phyloP scores from a whole-genome alignment of 2,888 invertebrate species.

The Enchytraeus crypticus region DNA sequence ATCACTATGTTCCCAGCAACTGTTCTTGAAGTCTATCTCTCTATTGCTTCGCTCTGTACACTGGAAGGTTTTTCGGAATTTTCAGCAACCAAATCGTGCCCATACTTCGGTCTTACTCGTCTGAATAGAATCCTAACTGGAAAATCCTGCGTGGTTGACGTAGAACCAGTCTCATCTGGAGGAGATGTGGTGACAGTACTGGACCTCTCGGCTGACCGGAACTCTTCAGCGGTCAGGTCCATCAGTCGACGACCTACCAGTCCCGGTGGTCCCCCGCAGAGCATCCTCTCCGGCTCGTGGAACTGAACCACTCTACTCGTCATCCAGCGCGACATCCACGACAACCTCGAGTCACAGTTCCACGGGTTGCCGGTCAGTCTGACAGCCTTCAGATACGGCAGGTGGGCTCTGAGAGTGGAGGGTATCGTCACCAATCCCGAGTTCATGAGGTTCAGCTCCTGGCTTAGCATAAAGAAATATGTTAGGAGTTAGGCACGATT shows the following conservation, averaged over 20 bases:
- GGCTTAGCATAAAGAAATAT: neutral
- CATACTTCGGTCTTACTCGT: no score
- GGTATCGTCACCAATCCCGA: conserved; percentile 60
- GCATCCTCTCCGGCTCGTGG: conserved; percentile 41
- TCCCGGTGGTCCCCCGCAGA: conserved; percentile 46
- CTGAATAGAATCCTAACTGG: no score
- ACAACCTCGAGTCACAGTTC: conserved; percentile 55
- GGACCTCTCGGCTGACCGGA: neutral
- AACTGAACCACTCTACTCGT: conserved; percentile 50
- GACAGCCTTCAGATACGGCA: conserved; percentile 60
- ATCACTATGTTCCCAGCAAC: no score
- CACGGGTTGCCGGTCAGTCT: conserved; percentile 64
- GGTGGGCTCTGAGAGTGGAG: conserved; percentile 60
- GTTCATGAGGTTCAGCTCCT: conserved; percentile 60
- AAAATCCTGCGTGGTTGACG: no score
- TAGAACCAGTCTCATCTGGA: no score
- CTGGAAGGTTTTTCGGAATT: no score
- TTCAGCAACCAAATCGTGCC: no score
- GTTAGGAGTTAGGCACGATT: no score
- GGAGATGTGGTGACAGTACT: no score
- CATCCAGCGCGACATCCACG: conserved; percentile 56
- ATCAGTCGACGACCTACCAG: conserved; percentile 35
- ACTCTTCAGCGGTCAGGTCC: conserved; percentile 10
- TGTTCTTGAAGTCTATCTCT: no score
- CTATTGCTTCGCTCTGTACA: no score